A percentile compares a stretch with the other conserved stretches of the same genome.
Conservation (phyloP, 2,113 vertebrate genomes). For the Octodon degus region DNA sequence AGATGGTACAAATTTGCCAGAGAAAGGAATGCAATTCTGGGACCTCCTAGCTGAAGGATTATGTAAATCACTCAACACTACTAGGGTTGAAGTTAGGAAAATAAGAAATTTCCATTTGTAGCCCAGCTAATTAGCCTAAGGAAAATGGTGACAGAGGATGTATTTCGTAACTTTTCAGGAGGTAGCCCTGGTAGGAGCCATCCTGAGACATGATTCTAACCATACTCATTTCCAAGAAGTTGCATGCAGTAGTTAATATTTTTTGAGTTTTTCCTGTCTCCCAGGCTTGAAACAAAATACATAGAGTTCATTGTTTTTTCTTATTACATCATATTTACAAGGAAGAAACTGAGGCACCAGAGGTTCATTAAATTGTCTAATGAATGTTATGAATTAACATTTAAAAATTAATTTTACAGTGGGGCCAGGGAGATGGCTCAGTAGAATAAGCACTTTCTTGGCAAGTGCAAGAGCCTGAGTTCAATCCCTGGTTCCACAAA, state of each 20-base stretch:
- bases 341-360: neutral
- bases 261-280: neutral
- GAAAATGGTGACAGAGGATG: conserved; percentile 59
- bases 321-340: neutral
- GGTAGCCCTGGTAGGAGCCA: neutral
- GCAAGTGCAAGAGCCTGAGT: too few relatives aligned
- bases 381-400: neutral
- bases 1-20: conserved; percentile 23
- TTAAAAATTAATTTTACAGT: neutral
- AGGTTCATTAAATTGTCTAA: neutral
- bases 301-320: conserved; percentile 25
- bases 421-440: too few relatives aligned
- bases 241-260: neutral
- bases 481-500: too few relatives aligned
- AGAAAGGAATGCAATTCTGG: conserved; percentile 58
- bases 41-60: conserved; percentile 68
- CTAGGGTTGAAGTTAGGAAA: conserved; percentile 53
- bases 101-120: conserved; percentile 71
- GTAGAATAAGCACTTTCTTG: too few relatives aligned
- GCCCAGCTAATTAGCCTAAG: conserved; percentile 68
- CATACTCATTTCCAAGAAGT: neutral
- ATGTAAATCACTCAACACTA: conserved; percentile 72
- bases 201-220: conserved; percentile 31
- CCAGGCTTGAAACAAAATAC: neutral
- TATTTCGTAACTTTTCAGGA: conserved; percentile 32